Base-by-base conservation (phyloP, 2,113 vertebrate genomes). In the Isurus oxyrinchus region DNA sequence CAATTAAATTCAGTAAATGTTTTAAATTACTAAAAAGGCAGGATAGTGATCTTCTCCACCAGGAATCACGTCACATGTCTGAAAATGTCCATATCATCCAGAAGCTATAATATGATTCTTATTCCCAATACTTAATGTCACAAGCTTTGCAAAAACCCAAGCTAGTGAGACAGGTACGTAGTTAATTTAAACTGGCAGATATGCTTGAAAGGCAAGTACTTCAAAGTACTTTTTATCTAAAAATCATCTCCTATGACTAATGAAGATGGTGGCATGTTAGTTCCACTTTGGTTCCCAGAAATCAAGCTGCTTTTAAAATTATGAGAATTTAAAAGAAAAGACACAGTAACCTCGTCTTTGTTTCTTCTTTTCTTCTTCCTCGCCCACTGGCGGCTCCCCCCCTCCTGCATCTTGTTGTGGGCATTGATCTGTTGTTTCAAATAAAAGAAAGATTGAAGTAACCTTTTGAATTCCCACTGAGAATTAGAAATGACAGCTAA, bases 321-420 rank as follows among this genome's bases (percentile, higher is more conserved):
- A 31, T 91, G 55, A n/a, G 57, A 59, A 57, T 91, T 57, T n/a
- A 59, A 90, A 31, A 90, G 44, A 35, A 49, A 44, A 49, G n/a
- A 59, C 67, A 84, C 25, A 66, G 96, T 96, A 97, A 99, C 99
- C 99, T 99, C 99, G 98, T 97, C 99, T 99, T 98, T 99, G 99
- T 97, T 99, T 99, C 98, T 99, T 99, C 97, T 99, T 99, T 97
- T 99, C 99, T 96, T 99, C 99, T 96, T 99, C 99, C 98, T 99
- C 99, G 88, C 97, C 98, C 96, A 94, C 97, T 97, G 98, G 98
- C 63, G 98, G 98, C 96, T 99, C 99, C 97, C 97, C 98, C 96
- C 98, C 97, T 57, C 98, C 98, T 96, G 98, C 67, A 97, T 99
- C 99, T 97, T 98, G 98, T 97, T 98, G 99, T 79, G 99, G 99